A percentile compares a stretch with the other conserved stretches of the same genome.
These are phyloP conservation scores for Tetragonisca angustula DNA, from an alignment of 2,888 invertebrate genomes.

Conservation along the genomic window DNA sequence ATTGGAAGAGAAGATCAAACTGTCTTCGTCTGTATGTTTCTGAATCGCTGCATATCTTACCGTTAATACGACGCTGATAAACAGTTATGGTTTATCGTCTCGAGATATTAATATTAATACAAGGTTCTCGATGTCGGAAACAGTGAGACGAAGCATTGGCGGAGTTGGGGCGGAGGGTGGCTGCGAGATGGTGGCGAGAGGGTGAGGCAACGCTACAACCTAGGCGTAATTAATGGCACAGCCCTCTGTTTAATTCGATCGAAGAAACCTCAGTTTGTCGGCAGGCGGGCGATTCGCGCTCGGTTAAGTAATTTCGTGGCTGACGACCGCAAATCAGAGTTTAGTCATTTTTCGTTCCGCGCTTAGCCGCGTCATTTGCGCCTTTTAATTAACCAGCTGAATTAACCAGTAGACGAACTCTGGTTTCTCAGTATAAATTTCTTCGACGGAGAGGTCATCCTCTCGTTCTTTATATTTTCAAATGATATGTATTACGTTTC, in stretches of 20 bases:
- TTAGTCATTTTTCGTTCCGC: conserved; percentile 10
- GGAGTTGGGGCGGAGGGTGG: not conserved
- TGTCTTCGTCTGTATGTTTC: not conserved
- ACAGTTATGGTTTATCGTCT: not conserved
- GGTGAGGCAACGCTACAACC: not conserved
- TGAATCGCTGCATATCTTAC: not conserved
- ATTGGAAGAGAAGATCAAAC: not conserved
- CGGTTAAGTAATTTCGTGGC: conserved; percentile 54
- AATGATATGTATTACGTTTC: no score
- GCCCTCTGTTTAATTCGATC: conserved; percentile 62
- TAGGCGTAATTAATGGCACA: conserved; percentile 61
- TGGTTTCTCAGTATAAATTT: not conserved
- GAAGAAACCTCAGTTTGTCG: conserved; percentile 36
- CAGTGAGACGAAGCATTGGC: not conserved
- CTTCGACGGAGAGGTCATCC: not conserved
- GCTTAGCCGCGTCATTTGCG: conserved; percentile 37
- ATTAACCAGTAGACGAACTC: no score
- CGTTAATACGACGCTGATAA: not conserved
- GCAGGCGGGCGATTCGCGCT: conserved; percentile 37
- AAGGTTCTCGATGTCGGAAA: not conserved
- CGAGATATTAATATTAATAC: not conserved
- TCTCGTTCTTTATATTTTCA: no score
- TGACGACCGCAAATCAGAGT: conserved; percentile 14
- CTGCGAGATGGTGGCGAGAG: not conserved
- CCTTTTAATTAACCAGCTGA: conserved; percentile 55